Evolutionary conservation across 1,140 invertebrate genomes (phyloP).

Genomic region (Sinella curviseta): DNA sequence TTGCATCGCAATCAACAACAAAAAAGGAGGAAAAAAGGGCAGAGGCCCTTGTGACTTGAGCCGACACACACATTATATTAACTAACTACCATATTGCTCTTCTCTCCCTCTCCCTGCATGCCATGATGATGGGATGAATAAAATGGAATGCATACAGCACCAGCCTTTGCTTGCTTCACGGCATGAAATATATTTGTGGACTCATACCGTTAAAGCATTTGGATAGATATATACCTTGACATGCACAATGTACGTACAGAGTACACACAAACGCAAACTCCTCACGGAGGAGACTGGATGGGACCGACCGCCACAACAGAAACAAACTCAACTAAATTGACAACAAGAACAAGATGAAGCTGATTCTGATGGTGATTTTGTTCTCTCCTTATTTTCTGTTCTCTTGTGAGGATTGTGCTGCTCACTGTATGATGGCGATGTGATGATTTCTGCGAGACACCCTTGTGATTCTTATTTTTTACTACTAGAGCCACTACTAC

Average conservation of each 20-base stretch:
- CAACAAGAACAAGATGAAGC: conserved; percentile 12
- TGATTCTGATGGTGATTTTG: conserved; percentile 21
- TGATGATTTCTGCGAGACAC: conserved; percentile 11
- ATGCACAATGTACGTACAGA: too few relatives aligned
- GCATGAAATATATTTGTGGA: not conserved
- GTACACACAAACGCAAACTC: not conserved
- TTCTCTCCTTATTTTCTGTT: not conserved
- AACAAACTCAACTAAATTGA: not conserved
- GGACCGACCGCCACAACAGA: conserved; percentile 4
- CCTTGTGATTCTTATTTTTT: conserved; percentile 21
- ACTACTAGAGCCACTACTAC: too few relatives aligned
- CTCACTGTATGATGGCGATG: not conserved
- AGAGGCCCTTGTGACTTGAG: conserved; percentile 24
- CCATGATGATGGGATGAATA: not conserved
- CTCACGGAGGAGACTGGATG: not conserved
- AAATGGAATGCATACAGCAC: too few relatives aligned
- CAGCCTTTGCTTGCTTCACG: conserved; percentile 9
- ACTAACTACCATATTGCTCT: conserved; percentile 25
- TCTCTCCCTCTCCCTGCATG: not conserved
- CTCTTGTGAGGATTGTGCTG: not conserved
- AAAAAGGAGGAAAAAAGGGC: conserved; percentile 20
- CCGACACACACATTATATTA: conserved; percentile 26
- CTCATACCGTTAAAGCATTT: not conserved
- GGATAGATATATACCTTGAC: not conserved
- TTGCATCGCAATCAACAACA: conserved; percentile 24